phyloP scores from a whole-genome alignment of 2,888 invertebrate genomes.

The Eupithecia tripunctaria region DNA sequence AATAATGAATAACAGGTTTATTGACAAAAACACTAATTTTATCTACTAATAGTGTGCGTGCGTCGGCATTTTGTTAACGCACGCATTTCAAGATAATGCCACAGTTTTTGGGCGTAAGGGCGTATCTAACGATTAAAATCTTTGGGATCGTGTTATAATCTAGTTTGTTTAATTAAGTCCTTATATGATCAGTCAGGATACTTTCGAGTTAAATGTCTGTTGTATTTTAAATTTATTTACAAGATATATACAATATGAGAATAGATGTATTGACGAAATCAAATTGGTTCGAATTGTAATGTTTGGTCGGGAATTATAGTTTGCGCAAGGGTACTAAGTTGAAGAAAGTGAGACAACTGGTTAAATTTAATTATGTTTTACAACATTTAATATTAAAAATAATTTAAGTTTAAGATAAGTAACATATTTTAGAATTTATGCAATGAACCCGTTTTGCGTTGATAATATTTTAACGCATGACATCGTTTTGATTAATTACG shows the following conservation, averaged over 20 bases:
- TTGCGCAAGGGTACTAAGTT: constrained; percentile 27
- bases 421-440: constrained; percentile 26
- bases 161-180: constrained; percentile 50
- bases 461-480: constrained; percentile 3
- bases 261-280: constrained; percentile 33
- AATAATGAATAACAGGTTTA: too few species aligned
- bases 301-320: constrained; percentile 34
- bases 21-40: too few species aligned
- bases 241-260: constrained; percentile 30
- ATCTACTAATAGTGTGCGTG: too few species aligned
- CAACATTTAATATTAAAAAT: constrained; percentile 8
- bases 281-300: constrained; percentile 33
- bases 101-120: too few species aligned
- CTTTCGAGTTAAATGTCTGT: constrained; percentile 40
- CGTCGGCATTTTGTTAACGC: too few species aligned
- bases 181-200: constrained; percentile 37
- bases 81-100: too few species aligned
- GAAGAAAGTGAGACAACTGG: constrained; percentile 31
- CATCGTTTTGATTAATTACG: constrained; percentile 12
- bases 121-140: too few species aligned
- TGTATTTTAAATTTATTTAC: constrained; percentile 41
- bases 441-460: constrained; percentile 32
- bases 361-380: constrained; percentile 6
- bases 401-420: constrained; percentile 18
- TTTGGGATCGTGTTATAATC: constrained; percentile 56